Conservation (phyloP, 2,113 vertebrate genomes). For the Seriola quinqueradiata region DNA sequence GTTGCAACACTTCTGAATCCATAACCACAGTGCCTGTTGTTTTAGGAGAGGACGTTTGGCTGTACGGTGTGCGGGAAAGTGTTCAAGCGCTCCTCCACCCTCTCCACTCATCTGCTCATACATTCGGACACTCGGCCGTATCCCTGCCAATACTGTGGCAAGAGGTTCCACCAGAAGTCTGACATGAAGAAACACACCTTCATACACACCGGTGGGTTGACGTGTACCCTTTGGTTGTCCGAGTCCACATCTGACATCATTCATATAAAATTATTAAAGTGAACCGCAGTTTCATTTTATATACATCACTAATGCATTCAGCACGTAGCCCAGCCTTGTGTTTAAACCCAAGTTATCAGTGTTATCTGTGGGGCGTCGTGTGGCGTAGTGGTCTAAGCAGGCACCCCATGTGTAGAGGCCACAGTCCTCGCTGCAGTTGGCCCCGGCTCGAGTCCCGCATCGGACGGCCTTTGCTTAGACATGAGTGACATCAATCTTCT, state of each 20-base stretch:
- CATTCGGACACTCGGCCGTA: conserved; percentile 84
- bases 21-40: conserved; percentile 3
- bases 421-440: no score
- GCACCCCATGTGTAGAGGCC: no score
- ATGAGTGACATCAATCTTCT: no score
- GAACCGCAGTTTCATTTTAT: background rate
- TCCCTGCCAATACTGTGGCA: conserved; percentile 85
- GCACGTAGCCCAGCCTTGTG: no score
- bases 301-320: background rate
- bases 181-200: conserved; percentile 84
- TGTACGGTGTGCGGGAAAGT: conserved; percentile 82
- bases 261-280: background rate
- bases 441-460: no score
- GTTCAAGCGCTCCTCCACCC: conserved; percentile 85
- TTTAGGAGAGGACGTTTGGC: conserved; percentile 77
- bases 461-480: no score
- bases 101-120: conserved; percentile 85
- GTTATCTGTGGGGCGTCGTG: background rate
- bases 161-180: conserved; percentile 85
- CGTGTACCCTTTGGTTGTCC: background rate
- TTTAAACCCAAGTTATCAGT: no score
- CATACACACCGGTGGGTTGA: conserved; percentile 75
- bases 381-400: no score
- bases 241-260: background rate
- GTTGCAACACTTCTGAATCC: background rate